Percentiles rank a stretch among this genome's conserved stretches.
These are phyloP conservation scores for Scalopus aquaticus DNA, from an alignment of 2,113 vertebrate species.

Conservation along the genomic window DNA sequence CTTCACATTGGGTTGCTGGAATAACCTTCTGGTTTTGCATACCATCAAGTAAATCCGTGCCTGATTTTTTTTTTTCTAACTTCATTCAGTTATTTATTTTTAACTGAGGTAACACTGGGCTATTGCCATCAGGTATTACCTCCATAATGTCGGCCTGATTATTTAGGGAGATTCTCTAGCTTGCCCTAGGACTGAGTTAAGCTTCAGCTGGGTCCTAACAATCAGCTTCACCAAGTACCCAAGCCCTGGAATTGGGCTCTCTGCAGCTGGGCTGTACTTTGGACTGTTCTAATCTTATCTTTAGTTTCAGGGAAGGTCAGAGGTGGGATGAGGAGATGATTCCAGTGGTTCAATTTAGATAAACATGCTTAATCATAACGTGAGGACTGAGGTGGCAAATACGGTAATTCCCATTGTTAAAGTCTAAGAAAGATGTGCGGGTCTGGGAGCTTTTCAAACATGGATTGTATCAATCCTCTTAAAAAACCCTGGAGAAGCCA, in stretches of 20 bases:
- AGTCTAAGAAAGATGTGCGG: neutral
- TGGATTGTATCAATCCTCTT: neutral
- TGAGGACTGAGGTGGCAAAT: neutral
- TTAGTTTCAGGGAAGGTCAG: neutral
- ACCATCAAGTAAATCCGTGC: neutral
- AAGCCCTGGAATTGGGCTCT: neutral
- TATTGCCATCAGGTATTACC: too few species aligned
- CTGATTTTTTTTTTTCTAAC: neutral
- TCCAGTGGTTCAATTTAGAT: neutral
- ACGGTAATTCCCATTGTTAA: neutral
- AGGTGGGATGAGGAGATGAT: neutral
- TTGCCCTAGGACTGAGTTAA: fast-evolving
- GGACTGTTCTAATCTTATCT: neutral
- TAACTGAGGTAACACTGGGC: too few species aligned
- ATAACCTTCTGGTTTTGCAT: neutral
- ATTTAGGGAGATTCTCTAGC: neutral
- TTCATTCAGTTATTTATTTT: too few species aligned
- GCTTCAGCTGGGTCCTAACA: neutral
- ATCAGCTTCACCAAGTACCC: neutral
- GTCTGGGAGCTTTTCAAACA: neutral
- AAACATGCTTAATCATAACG: neutral
- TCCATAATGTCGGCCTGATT: too few species aligned
- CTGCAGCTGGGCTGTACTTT: neutral
- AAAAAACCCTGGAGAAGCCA: neutral
- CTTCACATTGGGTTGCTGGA: neutral